Evolutionary conservation across 1,140 invertebrate species (phyloP).

Genomic region (Tetragnatha versicolor): DNA sequence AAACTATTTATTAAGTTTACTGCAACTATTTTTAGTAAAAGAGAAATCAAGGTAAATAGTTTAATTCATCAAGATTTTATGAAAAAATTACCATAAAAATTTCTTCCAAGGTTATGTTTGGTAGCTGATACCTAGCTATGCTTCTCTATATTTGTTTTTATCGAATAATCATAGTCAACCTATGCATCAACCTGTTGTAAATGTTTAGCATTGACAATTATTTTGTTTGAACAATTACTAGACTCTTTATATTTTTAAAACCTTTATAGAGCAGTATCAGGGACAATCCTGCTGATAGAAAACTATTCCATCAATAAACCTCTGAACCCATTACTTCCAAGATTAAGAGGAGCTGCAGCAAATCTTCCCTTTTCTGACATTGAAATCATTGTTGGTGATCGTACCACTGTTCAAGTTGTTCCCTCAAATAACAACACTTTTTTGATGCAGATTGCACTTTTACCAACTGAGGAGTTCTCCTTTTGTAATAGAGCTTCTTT

Average conservation of each 20-base stretch:
- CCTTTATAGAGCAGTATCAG: constrained; percentile 28
- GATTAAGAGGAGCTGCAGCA: constrained; percentile 33
- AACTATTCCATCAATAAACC: constrained; percentile 32
- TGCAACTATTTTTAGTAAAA: too few species aligned
- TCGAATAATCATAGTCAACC: not conserved
- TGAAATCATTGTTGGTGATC: constrained; percentile 36
- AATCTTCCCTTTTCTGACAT: constrained; percentile 37
- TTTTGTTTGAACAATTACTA: not conserved
- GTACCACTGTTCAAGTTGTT: constrained; percentile 14
- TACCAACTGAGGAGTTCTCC: constrained; percentile 29
- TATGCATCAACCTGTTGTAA: not conserved
- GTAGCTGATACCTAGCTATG: not conserved
- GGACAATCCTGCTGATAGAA: constrained; percentile 27
- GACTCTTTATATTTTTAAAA: not conserved
- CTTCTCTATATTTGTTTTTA: not conserved
- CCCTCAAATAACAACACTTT: constrained; percentile 27
- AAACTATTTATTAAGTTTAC: too few species aligned
- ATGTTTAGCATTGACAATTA: not conserved
- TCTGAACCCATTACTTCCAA: constrained; percentile 4
- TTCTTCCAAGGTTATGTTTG: not conserved
- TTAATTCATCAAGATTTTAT: too few species aligned
- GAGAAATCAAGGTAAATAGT: too few species aligned
- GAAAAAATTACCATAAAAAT: too few species aligned
- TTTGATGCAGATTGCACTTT: constrained; percentile 26
- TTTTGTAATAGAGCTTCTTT: constrained; percentile 38